Conservation (phyloP, 1,140 invertebrate genomes). For the Doryteuthis pealeii region DNA sequence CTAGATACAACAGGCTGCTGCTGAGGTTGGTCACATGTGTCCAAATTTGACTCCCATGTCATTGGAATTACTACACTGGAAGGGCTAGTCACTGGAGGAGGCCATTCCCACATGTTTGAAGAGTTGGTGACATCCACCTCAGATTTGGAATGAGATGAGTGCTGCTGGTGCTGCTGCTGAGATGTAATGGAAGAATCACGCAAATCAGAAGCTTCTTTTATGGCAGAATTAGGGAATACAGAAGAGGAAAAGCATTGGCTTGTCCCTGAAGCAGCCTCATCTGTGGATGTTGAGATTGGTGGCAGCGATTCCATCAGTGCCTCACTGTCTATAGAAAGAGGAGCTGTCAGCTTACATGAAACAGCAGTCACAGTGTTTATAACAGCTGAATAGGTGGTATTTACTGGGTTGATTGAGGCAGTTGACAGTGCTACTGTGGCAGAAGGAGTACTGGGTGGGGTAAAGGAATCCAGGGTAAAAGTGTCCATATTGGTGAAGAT, state of each 20-base stretch:
- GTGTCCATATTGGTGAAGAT: conserved; percentile 21
- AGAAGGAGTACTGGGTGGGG: neutral
- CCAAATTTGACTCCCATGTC: neutral
- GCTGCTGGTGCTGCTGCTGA: neutral
- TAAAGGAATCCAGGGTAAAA: neutral
- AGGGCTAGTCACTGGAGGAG: neutral
- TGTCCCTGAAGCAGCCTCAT: neutral
- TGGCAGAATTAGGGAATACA: neutral
- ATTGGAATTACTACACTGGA: neutral
- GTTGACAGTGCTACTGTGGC: too few relatives aligned
- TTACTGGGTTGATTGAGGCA: neutral
- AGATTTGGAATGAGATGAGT: neutral
- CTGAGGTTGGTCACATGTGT: too few relatives aligned
- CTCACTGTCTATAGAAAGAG: neutral
- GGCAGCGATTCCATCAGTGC: neutral
- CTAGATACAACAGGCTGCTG: neutral
- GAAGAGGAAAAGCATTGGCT: neutral
- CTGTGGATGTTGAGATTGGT: neutral
- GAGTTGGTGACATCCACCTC: neutral
- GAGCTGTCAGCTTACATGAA: neutral
- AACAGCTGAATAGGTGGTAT: neutral
- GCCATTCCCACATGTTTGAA: neutral
- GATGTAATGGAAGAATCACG: neutral
- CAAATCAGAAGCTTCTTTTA: neutral
- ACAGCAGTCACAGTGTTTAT: neutral